phyloP scores from a whole-genome alignment of 2,113 vertebrate genomes.

The Budorcas taxicolor region DNA sequence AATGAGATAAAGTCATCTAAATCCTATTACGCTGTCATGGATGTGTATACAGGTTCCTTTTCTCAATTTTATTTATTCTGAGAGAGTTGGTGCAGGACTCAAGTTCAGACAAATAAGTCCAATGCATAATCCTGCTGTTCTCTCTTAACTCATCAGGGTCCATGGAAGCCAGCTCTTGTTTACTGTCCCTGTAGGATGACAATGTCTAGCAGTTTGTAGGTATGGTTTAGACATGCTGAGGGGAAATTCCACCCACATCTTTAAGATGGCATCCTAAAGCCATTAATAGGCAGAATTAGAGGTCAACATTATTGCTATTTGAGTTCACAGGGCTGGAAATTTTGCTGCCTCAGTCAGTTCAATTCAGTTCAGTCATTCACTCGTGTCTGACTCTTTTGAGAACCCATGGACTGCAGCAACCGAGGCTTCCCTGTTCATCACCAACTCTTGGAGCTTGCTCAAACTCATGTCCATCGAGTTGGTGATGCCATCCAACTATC shows the following conservation, averaged over 20 bases:
- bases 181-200: background rate
- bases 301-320: background rate
- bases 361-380: background rate
- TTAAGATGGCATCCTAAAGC: background rate
- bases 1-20: background rate
- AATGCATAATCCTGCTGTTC: background rate
- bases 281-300: background rate
- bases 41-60: background rate
- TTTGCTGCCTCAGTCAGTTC: background rate
- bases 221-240: background rate
- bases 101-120: background rate
- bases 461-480: background rate
- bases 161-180: background rate
- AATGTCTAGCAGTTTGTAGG: background rate
- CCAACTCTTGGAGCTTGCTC: background rate
- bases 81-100: background rate
- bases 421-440: background rate
- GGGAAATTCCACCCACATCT: background rate
- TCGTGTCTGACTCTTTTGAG: accelerated
- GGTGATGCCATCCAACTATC: background rate
- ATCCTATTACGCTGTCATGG: background rate
- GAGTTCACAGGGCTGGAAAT: background rate
- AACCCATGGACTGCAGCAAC: background rate
- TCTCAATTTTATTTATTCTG: background rate
- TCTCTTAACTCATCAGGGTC: background rate